These are phyloP conservation scores for Galerucella nymphaeae DNA, from an alignment of 2,888 invertebrate genomes.

Conservation along the genomic window DNA sequence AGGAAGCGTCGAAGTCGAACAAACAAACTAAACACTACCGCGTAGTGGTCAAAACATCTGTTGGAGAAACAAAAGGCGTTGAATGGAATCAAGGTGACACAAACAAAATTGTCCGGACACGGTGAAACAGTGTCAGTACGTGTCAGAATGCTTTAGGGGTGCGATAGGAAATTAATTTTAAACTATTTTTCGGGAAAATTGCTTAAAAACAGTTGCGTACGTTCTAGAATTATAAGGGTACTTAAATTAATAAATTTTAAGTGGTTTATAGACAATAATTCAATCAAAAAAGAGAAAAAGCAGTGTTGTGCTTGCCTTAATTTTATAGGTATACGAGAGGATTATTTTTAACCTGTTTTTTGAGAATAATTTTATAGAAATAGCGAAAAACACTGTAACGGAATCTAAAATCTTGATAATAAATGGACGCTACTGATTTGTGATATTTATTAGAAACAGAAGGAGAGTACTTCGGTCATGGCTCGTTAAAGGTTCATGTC, in stretches of 20 bases:
- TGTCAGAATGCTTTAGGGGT: neutral
- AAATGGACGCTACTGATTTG: neutral
- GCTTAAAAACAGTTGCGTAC: too few species aligned
- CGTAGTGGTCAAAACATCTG: constrained; percentile 45
- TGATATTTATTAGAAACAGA: constrained; percentile 44
- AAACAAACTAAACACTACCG: constrained; percentile 49
- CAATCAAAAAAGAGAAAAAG: too few species aligned
- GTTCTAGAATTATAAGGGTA: too few species aligned
- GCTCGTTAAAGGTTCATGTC: constrained; percentile 55
- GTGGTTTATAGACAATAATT: too few species aligned
- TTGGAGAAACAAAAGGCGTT: constrained; percentile 46
- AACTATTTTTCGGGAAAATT: neutral
- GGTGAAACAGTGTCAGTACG: constrained; percentile 23
- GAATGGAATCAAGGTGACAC: constrained; percentile 47
- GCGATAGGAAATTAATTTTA: neutral
- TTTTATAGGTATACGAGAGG: too few species aligned
- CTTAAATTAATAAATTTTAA: too few species aligned
- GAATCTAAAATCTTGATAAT: too few species aligned
- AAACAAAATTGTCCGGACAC: constrained; percentile 52
- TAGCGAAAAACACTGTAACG: too few species aligned
- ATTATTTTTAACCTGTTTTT: too few species aligned
- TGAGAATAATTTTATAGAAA: too few species aligned
- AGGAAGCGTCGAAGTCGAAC: constrained; percentile 40
- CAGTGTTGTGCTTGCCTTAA: too few species aligned
- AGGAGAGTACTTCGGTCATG: constrained; percentile 49